These are phyloP conservation scores for Tadarida brasiliensis DNA, from an alignment of 2,797 vertebrate genomes.

Conservation along the genomic window DNA sequence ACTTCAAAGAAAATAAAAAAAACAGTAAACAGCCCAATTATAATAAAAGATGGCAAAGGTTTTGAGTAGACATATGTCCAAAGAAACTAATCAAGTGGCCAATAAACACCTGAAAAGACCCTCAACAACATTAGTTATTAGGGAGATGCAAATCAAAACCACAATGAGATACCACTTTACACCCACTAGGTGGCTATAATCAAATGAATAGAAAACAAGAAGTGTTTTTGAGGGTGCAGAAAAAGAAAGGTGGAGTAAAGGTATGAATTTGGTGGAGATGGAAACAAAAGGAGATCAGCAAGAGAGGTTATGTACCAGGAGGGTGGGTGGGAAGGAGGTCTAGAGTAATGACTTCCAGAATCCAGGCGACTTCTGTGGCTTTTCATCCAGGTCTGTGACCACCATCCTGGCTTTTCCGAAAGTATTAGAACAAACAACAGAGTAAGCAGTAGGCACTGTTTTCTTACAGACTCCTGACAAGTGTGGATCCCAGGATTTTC, in stretches of 20 bases:
- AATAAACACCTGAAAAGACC: background rate
- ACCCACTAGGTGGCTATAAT: background rate
- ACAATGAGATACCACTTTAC: background rate
- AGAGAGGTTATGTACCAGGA: background rate
- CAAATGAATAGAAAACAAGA: background rate
- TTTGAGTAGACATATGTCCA: conserved; percentile 30
- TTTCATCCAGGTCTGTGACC: background rate
- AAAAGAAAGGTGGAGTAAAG: background rate
- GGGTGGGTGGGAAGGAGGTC: background rate
- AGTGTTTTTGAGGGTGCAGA: background rate
- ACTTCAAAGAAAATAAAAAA: background rate
- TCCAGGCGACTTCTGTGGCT: background rate
- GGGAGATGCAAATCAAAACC: background rate
- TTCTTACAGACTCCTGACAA: background rate
- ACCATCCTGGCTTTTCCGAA: background rate
- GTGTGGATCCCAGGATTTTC: background rate
- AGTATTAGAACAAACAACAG: background rate
- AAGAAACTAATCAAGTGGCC: background rate
- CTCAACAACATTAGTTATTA: background rate
- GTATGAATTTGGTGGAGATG: background rate
- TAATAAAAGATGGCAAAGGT: background rate
- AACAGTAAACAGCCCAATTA: background rate
- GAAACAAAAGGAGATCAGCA: background rate
- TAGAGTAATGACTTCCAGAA: background rate
- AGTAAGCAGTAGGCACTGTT: background rate